A percentile compares a stretch with the other conserved stretches of the same genome.
phyloP scores from a whole-genome alignment of 2,113 vertebrate species.

The Prunella fulvescens region DNA sequence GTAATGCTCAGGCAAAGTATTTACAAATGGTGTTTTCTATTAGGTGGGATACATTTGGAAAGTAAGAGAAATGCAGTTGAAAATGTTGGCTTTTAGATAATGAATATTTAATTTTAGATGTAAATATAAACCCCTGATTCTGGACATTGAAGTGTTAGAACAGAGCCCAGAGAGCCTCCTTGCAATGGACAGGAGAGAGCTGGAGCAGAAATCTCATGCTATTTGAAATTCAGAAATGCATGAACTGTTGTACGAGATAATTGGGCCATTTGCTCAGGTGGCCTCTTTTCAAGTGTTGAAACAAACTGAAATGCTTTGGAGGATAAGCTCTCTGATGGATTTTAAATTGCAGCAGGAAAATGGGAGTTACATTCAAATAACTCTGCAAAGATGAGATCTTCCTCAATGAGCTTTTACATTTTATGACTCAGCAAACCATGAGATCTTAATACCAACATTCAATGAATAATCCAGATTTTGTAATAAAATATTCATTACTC shows the following conservation, averaged over 20 bases:
- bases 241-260: neutral
- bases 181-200: neutral
- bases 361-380: neutral
- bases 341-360: neutral
- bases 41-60: neutral
- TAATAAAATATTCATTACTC: neutral
- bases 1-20: neutral
- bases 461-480: neutral
- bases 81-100: neutral
- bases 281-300: neutral
- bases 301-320: neutral
- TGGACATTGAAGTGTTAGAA: neutral
- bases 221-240: neutral
- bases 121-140: neutral
- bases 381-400: neutral
- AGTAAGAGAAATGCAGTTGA: neutral
- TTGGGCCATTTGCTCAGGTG: neutral
- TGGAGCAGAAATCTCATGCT: neutral
- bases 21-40: neutral
- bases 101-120: neutral
- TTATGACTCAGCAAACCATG: neutral
- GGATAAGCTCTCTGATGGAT: neutral
- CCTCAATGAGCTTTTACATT: neutral
- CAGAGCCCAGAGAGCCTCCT: neutral
- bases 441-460: neutral